Base-by-base conservation (phyloP, 1,140 invertebrate species). In the Hyles vespertilio region DNA sequence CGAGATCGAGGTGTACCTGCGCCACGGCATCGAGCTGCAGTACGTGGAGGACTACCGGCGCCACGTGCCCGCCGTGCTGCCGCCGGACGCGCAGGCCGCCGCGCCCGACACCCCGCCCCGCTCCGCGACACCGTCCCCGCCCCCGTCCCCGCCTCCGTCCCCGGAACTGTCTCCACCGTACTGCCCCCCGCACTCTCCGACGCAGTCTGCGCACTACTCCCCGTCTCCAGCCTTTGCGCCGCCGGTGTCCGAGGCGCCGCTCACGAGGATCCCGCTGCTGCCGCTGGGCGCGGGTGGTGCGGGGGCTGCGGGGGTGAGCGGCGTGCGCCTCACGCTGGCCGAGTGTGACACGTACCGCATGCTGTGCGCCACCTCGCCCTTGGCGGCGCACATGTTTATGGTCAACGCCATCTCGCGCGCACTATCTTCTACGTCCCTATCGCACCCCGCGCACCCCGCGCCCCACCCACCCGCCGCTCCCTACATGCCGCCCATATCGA, bases 1-100 rank as follows among this genome's bases (percentile, higher is more conserved):
- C 48, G 81, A 87, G 61, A 72, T 84, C 47, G 53, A 67, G 72
- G 64, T 59, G 51, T 80, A 78, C 70, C 67, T 78, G 61, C 74
- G 74, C 60, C 65, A 79, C 70, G 75, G 79, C 69, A 55, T 52
- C 52, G 61, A 57, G 59, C 80, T 79, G 32, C 74, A 81, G 47
- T 82, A 50, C 75, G 75, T 82, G 32, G 73, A 75, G 34, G 75
- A 72, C 70, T 74, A 71, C 22, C 74, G 70, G 49, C 68, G 72
- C 40, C 56, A 60, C 51, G 67, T 67, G 50, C 68, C 51, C 7
- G 72, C 67, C 11, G 59, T 61, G 60, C 45, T 53, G 48, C 22
- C 67, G 44, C 62, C 69, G 22, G 22, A 22, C 22, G 22, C 43
- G 63, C 5, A 65, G 22, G 69, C 61, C 62, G 63, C 61, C 10